Percentiles rank a stretch among this genome's conserved stretches.
Evolutionary conservation across 2,113 vertebrate species (phyloP).

Genomic region (Tragulus kanchil): DNA sequence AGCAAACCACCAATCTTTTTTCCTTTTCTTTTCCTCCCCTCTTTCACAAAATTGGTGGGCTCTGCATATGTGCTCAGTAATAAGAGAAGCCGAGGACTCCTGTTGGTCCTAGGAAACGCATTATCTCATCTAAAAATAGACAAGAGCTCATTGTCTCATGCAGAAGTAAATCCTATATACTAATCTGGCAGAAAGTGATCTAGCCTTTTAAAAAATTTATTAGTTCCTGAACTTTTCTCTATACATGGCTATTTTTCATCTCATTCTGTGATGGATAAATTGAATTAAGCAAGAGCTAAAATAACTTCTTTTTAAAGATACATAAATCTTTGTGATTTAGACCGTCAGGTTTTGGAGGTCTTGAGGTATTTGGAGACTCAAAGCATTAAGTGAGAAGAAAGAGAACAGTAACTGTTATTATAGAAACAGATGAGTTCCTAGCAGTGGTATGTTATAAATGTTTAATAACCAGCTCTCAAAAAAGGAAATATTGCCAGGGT

Average conservation of each 20-base stretch:
- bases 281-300: slow-evolving; percentile 51
- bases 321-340: slow-evolving; percentile 41
- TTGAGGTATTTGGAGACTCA: neutral
- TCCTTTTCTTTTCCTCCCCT: neutral
- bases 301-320: slow-evolving; percentile 44
- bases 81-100: slow-evolving; percentile 71
- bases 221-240: slow-evolving; percentile 37
- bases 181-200: slow-evolving; percentile 65
- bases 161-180: slow-evolving; percentile 58
- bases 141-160: slow-evolving; percentile 66
- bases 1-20: slow-evolving; percentile 4
- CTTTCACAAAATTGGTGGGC: slow-evolving; percentile 61
- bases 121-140: slow-evolving; percentile 79
- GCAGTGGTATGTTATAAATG: neutral
- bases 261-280: slow-evolving; percentile 38
- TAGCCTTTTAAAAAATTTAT: slow-evolving; percentile 75
- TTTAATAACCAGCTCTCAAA: slow-evolving; percentile 9
- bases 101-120: slow-evolving; percentile 63
- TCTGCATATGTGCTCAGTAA: slow-evolving; percentile 57
- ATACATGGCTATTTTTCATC: slow-evolving; percentile 57
- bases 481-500: neutral
- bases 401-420: slow-evolving; percentile 5
- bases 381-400: neutral
- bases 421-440: neutral
- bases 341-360: neutral